Percentiles rank a stretch among this genome's conserved stretches.
Evolutionary conservation across 2,888 invertebrate genomes (phyloP).

Genomic region (Plebejus melissa): DNA sequence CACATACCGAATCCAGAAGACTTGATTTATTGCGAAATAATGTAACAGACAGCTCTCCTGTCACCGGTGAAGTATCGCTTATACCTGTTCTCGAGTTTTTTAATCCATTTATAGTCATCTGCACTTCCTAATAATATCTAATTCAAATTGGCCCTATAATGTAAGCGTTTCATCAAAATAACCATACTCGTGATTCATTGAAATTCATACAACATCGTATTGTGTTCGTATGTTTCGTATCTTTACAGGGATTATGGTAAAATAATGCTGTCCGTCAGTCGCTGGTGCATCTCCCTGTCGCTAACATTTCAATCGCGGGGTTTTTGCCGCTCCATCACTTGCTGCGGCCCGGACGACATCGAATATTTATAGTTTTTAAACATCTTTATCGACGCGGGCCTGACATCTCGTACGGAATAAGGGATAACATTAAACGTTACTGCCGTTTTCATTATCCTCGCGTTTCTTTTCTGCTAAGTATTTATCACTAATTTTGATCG

Average conservation of each 20-base stretch:
- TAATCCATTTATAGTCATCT: conserved; percentile 39
- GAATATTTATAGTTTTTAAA: conserved; percentile 74
- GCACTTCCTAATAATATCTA: conserved; percentile 46
- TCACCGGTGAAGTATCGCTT: conserved; percentile 37
- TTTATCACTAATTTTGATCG: conserved; percentile 32
- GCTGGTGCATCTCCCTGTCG: conserved; percentile 75
- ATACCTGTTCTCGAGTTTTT: conserved; percentile 39
- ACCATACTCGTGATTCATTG: conserved; percentile 64
- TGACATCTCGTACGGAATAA: conserved; percentile 61
- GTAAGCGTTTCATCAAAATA: conserved; percentile 63
- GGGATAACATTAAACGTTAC: conserved; percentile 52
- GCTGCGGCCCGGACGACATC: conserved; percentile 58
- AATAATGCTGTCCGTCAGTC: conserved; percentile 72
- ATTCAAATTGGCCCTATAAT: conserved; percentile 59
- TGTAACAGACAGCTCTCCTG: conserved; percentile 38
- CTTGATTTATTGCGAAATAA: conserved; percentile 41
- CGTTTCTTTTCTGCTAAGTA: conserved; percentile 39
- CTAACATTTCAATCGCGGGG: conserved; percentile 74
- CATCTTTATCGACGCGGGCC: conserved; percentile 73
- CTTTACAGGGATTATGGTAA: conserved; percentile 76
- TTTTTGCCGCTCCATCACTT: conserved; percentile 67
- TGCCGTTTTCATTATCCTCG: conserved; percentile 50
- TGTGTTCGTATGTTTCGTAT: conserved; percentile 69
- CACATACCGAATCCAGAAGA: conserved; percentile 33
- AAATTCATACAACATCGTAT: conserved; percentile 71